These are phyloP conservation scores for Pseudomugil gertrudae DNA, from an alignment of 2,797 vertebrate species.

Conservation along the genomic window DNA sequence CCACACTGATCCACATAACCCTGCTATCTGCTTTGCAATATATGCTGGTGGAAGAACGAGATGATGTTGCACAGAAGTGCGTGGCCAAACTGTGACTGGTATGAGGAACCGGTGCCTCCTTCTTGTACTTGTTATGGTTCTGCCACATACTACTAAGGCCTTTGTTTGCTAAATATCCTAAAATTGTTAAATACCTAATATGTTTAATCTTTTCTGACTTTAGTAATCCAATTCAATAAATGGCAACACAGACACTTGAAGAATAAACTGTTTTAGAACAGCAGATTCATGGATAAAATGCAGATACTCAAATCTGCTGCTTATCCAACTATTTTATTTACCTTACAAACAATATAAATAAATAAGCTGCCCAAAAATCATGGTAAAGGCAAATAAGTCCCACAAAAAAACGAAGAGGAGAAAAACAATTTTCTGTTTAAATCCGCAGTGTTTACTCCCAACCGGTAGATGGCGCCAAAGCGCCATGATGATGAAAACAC, in stretches of 20 bases:
- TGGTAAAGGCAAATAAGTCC: neutral
- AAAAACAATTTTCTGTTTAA: too few relatives aligned
- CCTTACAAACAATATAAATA: neutral
- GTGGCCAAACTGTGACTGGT: neutral
- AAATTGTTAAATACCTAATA: neutral
- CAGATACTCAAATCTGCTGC: neutral
- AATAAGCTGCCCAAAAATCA: neutral
- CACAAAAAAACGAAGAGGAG: too few relatives aligned
- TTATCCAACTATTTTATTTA: neutral
- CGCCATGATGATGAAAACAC: neutral
- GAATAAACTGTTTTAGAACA: neutral
- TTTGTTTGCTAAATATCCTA: neutral
- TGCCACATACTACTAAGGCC: neutral
- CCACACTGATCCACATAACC: neutral
- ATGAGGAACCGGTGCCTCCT: neutral
- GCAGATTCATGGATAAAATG: neutral
- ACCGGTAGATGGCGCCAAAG: constrained; percentile 23
- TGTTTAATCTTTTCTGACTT: neutral
- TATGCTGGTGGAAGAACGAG: neutral
- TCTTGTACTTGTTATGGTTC: neutral
- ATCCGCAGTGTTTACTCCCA: neutral
- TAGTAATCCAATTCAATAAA: neutral
- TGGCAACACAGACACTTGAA: neutral
- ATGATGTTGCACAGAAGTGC: neutral
- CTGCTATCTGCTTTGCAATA: neutral